Percentiles rank a stretch among this genome's conserved stretches.
Conservation (phyloP, 2,797 vertebrate species). For the Acrossocheilus wenchowensis region DNA sequence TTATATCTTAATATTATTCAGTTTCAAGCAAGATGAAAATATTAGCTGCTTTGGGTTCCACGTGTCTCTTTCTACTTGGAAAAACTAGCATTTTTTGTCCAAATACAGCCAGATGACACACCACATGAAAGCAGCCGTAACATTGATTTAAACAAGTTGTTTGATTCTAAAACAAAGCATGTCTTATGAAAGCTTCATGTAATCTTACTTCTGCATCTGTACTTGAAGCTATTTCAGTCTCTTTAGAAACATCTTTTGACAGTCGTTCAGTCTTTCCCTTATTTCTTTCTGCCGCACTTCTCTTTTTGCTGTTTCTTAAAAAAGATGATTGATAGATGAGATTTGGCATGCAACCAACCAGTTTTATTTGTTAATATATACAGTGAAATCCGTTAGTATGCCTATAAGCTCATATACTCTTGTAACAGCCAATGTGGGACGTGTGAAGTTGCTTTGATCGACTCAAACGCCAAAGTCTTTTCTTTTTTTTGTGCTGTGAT, state of each 20-base stretch:
- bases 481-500: neutral
- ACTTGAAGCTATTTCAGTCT: constrained; percentile 6
- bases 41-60: constrained; percentile 57
- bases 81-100: constrained; percentile 6
- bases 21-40: constrained; percentile 9
- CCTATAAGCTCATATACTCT: constrained; percentile 11
- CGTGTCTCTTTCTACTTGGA: constrained; percentile 6
- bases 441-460: constrained; percentile 35
- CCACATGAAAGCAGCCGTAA: constrained; percentile 1
- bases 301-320: neutral
- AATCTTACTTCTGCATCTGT: constrained; percentile 5
- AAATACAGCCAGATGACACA: constrained; percentile 4
- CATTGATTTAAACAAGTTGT: constrained; percentile 4
- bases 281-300: neutral
- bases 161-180: constrained; percentile 19
- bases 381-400: constrained; percentile 12
- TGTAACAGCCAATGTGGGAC: constrained; percentile 20
- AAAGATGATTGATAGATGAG: constrained; percentile 6
- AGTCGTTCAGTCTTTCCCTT: neutral
- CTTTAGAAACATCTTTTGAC: neutral
- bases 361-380: constrained; percentile 31
- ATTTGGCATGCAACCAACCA: neutral
- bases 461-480: constrained; percentile 52
- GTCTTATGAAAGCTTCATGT: constrained; percentile 19
- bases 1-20: constrained; percentile 54